Base-by-base conservation (phyloP, 1,140 invertebrate genomes). In the Atta texana region DNA sequence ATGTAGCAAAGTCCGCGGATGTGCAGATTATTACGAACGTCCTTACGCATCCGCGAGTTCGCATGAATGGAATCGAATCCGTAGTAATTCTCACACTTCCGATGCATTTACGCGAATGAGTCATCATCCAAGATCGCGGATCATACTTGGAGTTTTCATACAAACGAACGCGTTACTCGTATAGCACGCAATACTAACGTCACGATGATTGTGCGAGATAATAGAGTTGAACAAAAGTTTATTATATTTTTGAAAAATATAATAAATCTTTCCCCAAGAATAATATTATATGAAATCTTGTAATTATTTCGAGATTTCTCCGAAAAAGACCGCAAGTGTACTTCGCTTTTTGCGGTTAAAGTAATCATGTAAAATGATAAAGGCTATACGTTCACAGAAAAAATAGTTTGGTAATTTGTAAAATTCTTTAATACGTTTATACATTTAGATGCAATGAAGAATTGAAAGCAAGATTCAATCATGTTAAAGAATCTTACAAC, bases 61-160 rank as follows among this genome's bases (percentile, higher is more conserved):
- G 39, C 55, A 84, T 84, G 80, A 84, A 84, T 84, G 80, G 55
- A 74, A 75, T 61, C 55, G 18, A 84, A 84, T 84, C 39, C 53
- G 55, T 82, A 82, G 80, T 84, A 74, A 84, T 74, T 63, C 80
- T 74, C 68, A 74, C 39, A 69, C 80, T 57, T 81, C 51, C 59
- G 39, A 68, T 24, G 61, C 34, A 55, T 57, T 55, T 76, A 69
- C 34, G 63, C 39, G 59, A 80, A 66, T 68, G 59, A 78, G 51
- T 82, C 57, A 69, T 55, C 59, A 49, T 21, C 39, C 31, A 77
- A 24, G 28, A 57, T 72, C 59, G 34, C 51, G 64, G 3, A 53
- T 69, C 63, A 2, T 24, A 81, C 34, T 18, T 10, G 24, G 55
- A 34, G 72, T 74, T 84, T 84, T 84, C 28, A 84, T 61, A 18